Evolutionary conservation across 2,888 invertebrate species (phyloP).

Genomic region (Fissipunctia ypsillon): DNA sequence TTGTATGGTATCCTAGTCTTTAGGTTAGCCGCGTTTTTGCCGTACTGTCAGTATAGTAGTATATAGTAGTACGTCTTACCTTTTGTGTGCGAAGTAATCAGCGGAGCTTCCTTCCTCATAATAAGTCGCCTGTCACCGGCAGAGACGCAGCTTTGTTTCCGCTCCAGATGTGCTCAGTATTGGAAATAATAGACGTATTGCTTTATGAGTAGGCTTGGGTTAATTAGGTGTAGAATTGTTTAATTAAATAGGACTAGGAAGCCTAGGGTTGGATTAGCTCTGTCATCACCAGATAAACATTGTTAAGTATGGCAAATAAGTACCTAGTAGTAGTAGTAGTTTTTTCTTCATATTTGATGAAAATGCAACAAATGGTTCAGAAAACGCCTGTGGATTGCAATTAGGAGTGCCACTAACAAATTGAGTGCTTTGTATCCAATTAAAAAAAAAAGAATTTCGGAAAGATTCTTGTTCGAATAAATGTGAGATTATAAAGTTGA

Average conservation of each 20-base stretch:
- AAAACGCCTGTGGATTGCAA: not conserved
- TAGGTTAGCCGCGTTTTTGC: not conserved
- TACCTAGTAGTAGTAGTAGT: too few species aligned
- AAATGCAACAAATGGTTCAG: not conserved
- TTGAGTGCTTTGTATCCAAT: not conserved
- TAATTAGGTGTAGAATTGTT: conserved; percentile 16
- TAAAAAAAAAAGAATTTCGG: not conserved
- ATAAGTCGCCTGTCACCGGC: conserved; percentile 55
- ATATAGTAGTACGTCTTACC: not conserved
- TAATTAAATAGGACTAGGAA: not conserved
- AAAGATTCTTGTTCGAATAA: not conserved
- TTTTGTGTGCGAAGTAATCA: conserved; percentile 23
- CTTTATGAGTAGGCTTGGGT: conserved; percentile 14
- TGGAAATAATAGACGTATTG: conserved; percentile 36
- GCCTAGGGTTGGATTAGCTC: not conserved
- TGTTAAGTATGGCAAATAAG: not conserved
- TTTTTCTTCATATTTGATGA: not conserved
- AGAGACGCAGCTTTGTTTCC: conserved; percentile 43
- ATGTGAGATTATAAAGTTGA: not conserved
- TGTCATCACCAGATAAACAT: not conserved
- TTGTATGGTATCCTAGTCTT: not conserved
- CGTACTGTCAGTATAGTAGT: too few species aligned
- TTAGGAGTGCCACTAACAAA: not conserved
- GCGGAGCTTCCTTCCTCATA: conserved; percentile 36
- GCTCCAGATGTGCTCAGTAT: conserved; percentile 36